Evolutionary conservation across 2,797 vertebrate genomes (phyloP), one percentile per base, ranked within the genome.

Genomic region (Morelia viridis): DNA sequence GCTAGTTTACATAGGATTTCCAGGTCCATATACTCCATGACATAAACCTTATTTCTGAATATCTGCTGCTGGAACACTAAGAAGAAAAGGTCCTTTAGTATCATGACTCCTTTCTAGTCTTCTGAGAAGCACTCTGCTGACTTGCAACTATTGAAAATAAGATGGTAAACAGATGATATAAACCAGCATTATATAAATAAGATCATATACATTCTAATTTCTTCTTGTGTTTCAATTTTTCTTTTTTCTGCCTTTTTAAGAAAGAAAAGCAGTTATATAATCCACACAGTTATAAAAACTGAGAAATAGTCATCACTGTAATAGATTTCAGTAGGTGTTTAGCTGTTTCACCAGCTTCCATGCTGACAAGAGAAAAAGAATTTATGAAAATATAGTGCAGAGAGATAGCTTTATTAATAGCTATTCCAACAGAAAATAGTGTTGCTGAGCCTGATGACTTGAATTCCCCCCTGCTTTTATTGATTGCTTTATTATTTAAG

Each of bases 401-500:
- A 93, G 80, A 96, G 95, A 96, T 94, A 95, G 95, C 94, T 97
- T 97, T 97, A 97, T 97, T 97, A 97, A 98, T 97, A 97, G 94
- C 86, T 11, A 35, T 85, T 94, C 94, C 95, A 96, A 96, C 61
- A 93, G 95, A 95, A 97, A 96, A 96, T 94, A 96, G 92, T 93
- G 94, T 96, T 91, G 87, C 90, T 92, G 90, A 94, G 94, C 95
- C 95, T 96, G 96, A 97, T 97, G 96, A 97, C 97, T 97, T 97
- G 96, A 97, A 97, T 96, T 94, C 93, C 95, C 95, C 93, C 96
- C 93, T 0, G 12, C 93, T 96, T 96, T 96, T 97, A 97, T 97
- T 97, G 97, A 98, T 97, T 95, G 91, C 95, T 96, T 96, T 97
- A 97, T 97, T 97, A 97, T 97, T 96, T 97, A 96, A 96, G 96